Evolutionary conservation across 2,888 invertebrate genomes (phyloP).

Genomic region (Archaeoteleia sp.): DNA sequence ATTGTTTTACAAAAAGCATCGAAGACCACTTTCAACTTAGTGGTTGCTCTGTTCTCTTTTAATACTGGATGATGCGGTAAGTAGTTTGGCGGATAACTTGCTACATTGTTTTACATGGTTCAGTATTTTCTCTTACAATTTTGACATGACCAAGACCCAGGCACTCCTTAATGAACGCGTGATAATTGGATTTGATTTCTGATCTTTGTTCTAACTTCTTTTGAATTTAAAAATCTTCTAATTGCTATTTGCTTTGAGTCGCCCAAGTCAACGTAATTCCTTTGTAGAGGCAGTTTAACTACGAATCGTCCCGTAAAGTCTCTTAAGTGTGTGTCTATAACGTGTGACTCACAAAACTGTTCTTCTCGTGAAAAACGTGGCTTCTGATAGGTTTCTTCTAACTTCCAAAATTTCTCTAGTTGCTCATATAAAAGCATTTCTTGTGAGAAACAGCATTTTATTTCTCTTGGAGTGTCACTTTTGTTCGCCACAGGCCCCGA

Average conservation of each 20-base stretch:
- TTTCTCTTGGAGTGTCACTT: neutral
- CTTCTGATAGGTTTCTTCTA: constrained; percentile 5
- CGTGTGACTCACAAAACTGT: constrained; percentile 25
- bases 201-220: too few species aligned
- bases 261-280: constrained; percentile 25
- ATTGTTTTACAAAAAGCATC: constrained; percentile 36
- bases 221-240: constrained; percentile 38
- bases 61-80: constrained; percentile 16
- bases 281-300: constrained; percentile 32
- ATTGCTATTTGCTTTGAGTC: constrained; percentile 34
- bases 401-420: constrained; percentile 27
- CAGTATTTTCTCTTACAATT: neutral
- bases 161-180: constrained; percentile 37
- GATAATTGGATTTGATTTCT: too few species aligned
- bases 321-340: constrained; percentile 12
- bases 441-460: neutral
- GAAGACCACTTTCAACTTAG: constrained; percentile 4
- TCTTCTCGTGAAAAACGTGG: constrained; percentile 13
- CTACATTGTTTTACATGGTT: neutral
- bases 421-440: neutral
- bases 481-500: neutral
- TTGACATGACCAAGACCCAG: constrained; percentile 24
- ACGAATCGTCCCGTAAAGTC: constrained; percentile 22
- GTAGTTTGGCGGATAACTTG: constrained; percentile 2
- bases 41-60: constrained; percentile 9